Evolutionary conservation across 2,113 vertebrate genomes (phyloP).

Genomic region (Acrocephalus kingi): DNA sequence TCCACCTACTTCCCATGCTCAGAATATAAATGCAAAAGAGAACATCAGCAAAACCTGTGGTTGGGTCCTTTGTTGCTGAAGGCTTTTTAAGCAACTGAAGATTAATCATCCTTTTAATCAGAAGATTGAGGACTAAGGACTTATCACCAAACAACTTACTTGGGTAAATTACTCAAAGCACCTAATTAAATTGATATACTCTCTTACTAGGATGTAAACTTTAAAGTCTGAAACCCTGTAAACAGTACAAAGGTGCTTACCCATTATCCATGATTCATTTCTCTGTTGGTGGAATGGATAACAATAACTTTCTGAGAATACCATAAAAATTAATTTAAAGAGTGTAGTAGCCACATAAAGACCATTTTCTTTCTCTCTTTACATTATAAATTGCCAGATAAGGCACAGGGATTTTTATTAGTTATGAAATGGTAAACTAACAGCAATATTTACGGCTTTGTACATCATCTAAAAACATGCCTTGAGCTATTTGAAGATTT

Average conservation of each 20-base stretch:
- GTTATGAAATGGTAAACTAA: constrained; percentile 22
- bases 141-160: constrained; percentile 57
- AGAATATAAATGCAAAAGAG: constrained; percentile 36
- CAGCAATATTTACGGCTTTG: constrained; percentile 17
- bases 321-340: constrained; percentile 65
- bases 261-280: constrained; percentile 41
- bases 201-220: constrained; percentile 40
- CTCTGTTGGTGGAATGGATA: constrained; percentile 21
- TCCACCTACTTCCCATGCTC: constrained; percentile 20
- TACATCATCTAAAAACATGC: not conserved
- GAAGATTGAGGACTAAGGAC: constrained; percentile 61
- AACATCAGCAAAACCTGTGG: constrained; percentile 1
- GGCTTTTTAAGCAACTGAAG: constrained; percentile 36
- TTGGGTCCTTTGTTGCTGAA: not conserved
- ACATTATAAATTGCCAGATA: constrained; percentile 44
- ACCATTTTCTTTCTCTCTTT: not conserved
- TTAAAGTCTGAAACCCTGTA: constrained; percentile 44
- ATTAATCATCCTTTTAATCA: constrained; percentile 64
- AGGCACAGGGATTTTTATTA: constrained; percentile 26
- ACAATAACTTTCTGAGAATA: constrained; percentile 38
- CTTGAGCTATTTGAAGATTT: constrained; percentile 13
- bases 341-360: constrained; percentile 35
- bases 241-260: constrained; percentile 45
- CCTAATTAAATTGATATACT: constrained; percentile 66
- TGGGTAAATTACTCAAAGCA: constrained; percentile 62